Base-by-base conservation (phyloP, 1,140 invertebrate genomes). In the Wasmannia auropunctata region DNA sequence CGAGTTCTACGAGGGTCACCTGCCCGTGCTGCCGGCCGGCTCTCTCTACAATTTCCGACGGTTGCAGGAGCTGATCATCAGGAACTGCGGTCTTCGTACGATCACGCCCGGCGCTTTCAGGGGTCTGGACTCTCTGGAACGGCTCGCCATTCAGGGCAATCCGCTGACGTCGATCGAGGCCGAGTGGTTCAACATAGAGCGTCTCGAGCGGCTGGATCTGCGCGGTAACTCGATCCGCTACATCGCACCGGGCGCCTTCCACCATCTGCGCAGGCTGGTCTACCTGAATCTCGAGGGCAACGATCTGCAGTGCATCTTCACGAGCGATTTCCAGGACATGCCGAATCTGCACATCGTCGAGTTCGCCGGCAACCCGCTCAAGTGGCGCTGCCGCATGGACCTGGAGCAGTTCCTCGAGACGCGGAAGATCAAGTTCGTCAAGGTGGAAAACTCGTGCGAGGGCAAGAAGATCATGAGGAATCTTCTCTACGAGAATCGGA, bases 271-370 rank as follows among this genome's bases (percentile, higher is more conserved):
- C 11, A 81, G 40, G 11, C 79, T 93, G 0, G 69, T 81, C 6
- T 91, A 93, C 62, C 54, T 93, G 5, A 92, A 92, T 74, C 74
- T 93, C 22, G 90, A 93, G 8, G 92, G 92, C 0, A 93, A 93
- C 60, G 87, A 87, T 43, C 72, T 93, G 8, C 77, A 80, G 16
- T 93, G 93, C n/a, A 91, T 93, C 28, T 93, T 88, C 25, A 92
- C 90, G 0, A 92, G 89, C 60, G 89, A 87, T 19, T 72, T 93
- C 19, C 81, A 87, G 19, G 74, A 88, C 3, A 86, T 93, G 75
- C 86, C 88, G 0, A 67, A 90, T 10, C 16, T 93, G 0, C 72
- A 91, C 3, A 79, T 87, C 3, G 43, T 92, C 7, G 92, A 93
- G 43, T 93, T 92, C 14, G 81, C 88, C 0, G 90, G 90, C 0